Base-by-base conservation (phyloP, 2,888 invertebrate genomes). In the Chymomyza caudatula region DNA sequence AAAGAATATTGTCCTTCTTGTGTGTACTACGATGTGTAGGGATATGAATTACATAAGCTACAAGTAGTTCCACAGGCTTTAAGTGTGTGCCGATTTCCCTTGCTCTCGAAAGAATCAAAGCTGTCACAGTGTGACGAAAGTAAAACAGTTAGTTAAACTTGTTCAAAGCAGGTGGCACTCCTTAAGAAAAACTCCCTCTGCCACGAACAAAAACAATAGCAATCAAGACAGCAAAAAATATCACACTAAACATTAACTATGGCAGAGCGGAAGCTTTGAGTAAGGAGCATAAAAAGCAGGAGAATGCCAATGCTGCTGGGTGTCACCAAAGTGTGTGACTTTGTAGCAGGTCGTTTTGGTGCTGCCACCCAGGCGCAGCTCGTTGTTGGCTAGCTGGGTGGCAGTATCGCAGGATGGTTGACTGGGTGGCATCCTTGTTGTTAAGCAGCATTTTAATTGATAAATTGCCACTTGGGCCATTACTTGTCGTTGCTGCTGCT, bases 391-490 rank as follows among this genome's bases (percentile, higher is more conserved):
- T n/a, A 37, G 29, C 29, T 2, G 11, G 29, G 8, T 37, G 29
- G 29, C 29, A 25, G 25, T n/a, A n/a, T n/a, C n/a, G n/a, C 25
- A 37, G 29, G 29, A 37, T 37, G 29, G 29, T 37, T 37, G 29
- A 13, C 29, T 37, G 29, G 29, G 11, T 37, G 8, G 29, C 29
- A 64, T 69, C 73, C 78, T 66, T 71, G 81, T 67, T 77, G 85
- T 85, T 83, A 81, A 81, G 79, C 75, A 67, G 72, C 78, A 77
- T 83, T 85, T 87, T 85, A 87, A 87, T 87, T 85, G 84, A 85
- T 87, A 85, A 85, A 85, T 87, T 85, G 84, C 87, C 78, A 79
- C 87, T 84, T 85, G 84, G 74, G 76, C 84, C 76, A 85, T 86
- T 85, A 73, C 77, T 81, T 75, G 79, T 60, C 85, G 74, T 70